Base-by-base conservation (phyloP, 2,113 vertebrate genomes). In the Esox niger region DNA sequence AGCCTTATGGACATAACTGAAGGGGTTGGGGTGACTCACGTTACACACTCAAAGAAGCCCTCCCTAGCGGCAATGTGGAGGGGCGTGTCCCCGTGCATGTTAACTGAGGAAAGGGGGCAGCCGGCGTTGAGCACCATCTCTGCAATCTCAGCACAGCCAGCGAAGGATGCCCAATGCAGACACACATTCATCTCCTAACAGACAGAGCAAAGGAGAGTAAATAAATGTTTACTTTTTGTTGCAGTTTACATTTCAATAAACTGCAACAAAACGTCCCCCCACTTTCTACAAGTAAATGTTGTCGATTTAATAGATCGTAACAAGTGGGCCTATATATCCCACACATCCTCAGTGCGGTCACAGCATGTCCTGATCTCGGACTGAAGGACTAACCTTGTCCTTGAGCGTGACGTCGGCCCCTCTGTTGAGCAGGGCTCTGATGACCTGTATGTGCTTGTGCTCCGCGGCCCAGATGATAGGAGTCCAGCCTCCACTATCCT, bases 381-480 rank as follows among this genome's bases (percentile, higher is more conserved):
- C 20, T 4, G 21, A 46, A 27, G 61, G 49, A 63, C 82, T 82
- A 69, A 95, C 95, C 10, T 97, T 97, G 79, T 97, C 95, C 2
- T 90, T 91, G 49, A 96, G 86, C 6, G 92, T 94, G 73, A 96
- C 94, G 0, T 95, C 92, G 0, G 95, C 94, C 1, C 95, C 95
- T 61, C 95, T 83, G 11, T 93, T 94, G 69, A 97, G 86, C 73
- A 97, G 88, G 17, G 91, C 88, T 64, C 90, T 90, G 78, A 97
- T 96, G 54, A 97, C 91, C 0, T 93, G 86, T 0, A 95, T 91
- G n/a, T 96, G 95, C 73, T 94, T 92, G 83, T 96, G 95, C 67
- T 97, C 95, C 0, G 95, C 95, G 0, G 95, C 95, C 95, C 95
- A 97, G 80, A 97, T 96, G 75, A 97, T 93, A 2, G 95, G 95